Percentiles rank a stretch among this genome's conserved stretches.
Conservation (phyloP, 1,140 invertebrate species). For the Harlomillsia oculata region DNA sequence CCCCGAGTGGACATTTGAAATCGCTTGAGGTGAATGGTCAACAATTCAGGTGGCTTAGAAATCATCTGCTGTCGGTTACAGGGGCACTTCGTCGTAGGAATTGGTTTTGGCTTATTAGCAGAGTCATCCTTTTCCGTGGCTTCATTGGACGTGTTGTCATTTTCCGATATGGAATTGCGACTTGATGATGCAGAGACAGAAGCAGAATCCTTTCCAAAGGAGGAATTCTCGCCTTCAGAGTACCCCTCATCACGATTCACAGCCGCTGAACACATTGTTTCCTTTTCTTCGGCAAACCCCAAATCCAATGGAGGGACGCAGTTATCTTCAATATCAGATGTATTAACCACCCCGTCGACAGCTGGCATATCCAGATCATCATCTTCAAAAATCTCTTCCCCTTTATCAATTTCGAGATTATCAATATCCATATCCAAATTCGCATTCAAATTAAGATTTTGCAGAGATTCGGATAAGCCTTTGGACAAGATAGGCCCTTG, state of each 20-base stretch:
- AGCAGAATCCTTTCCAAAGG: constrained; percentile 12
- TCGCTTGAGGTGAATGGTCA: constrained; percentile 90
- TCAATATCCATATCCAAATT: constrained; percentile 2
- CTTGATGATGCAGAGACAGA: constrained; percentile 14
- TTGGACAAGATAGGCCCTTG: background rate
- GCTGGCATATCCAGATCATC: constrained; percentile 22
- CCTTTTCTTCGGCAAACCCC: constrained; percentile 5
- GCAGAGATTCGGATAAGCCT: constrained; percentile 7
- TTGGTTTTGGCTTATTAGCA: constrained; percentile 27
- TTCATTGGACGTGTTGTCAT: constrained; percentile 7
- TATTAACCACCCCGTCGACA: constrained; percentile 15
- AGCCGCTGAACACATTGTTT: constrained; percentile 16
- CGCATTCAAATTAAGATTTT: constrained; percentile 10
- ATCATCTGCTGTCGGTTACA: constrained; percentile 48
- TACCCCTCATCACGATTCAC: constrained; percentile 34
- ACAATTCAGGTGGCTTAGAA: constrained; percentile 75
- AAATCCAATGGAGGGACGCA: constrained; percentile 13
- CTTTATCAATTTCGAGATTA: constrained; percentile 1
- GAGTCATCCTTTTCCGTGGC: constrained; percentile 23
- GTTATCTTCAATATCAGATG: constrained; percentile 11
- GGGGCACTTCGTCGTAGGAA: constrained; percentile 60
- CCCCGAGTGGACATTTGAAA: constrained; percentile 59
- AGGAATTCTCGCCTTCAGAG: constrained; percentile 27
- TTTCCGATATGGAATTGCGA: constrained; percentile 24
- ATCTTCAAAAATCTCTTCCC: constrained; percentile 4